A percentile compares a stretch with the other conserved stretches of the same genome.
phyloP scores from a whole-genome alignment of 2,797 vertebrate species.

The Crypturellus tataupa region DNA sequence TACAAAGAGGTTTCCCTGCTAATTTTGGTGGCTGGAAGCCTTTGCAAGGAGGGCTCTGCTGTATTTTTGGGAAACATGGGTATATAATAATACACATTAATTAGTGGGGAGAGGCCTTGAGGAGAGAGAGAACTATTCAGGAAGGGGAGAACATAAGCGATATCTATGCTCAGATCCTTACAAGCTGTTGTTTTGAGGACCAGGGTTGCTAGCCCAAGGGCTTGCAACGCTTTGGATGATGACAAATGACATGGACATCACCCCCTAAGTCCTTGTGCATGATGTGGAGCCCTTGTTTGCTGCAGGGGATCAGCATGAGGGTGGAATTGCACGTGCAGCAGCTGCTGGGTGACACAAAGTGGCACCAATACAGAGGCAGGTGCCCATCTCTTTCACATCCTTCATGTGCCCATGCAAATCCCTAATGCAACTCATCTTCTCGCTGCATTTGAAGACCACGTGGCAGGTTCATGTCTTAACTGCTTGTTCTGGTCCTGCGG shows the following conservation, averaged over 20 bases:
- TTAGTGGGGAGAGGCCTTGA: too few species aligned
- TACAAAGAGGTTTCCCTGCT: not conserved
- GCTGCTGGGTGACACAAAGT: not conserved
- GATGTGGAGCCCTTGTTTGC: not conserved
- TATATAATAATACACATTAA: not conserved
- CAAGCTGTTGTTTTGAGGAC: not conserved
- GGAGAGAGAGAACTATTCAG: not conserved
- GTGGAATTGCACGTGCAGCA: not conserved
- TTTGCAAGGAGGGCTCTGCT: not conserved
- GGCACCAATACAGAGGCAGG: accelerated
- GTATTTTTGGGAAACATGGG: not conserved
- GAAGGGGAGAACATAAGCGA: not conserved
- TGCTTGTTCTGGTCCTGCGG: not conserved
- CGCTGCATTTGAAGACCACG: accelerated
- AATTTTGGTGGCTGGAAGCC: not conserved
- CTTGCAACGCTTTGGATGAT: accelerated
- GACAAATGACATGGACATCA: accelerated
- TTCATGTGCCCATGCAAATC: not conserved
- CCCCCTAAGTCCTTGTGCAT: accelerated
- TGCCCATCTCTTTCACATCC: not conserved
- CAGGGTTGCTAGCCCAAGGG: too few species aligned
- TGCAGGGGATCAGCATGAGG: not conserved
- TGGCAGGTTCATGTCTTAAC: accelerated
- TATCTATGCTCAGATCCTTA: accelerated
- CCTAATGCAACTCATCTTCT: accelerated